These are phyloP conservation scores for Sebastes oblongus DNA, from an alignment of 2,797 vertebrate species.

Conservation along the genomic window DNA sequence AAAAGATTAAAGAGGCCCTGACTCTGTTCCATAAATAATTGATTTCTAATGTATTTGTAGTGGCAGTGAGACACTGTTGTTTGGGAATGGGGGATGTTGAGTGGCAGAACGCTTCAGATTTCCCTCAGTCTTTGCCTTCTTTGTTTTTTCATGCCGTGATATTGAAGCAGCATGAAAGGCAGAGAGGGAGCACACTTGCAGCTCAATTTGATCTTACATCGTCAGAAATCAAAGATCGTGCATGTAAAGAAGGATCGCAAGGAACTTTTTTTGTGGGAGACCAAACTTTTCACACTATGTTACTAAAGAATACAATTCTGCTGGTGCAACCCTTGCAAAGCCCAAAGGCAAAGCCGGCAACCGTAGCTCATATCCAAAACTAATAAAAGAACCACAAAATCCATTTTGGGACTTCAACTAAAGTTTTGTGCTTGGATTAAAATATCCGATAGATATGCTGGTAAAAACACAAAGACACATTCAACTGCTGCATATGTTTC, in stretches of 20 bases:
- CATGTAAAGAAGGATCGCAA: constrained; percentile 80
- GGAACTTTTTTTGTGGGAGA: constrained; percentile 75
- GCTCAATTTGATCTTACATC: constrained; percentile 86
- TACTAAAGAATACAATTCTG: constrained; percentile 74
- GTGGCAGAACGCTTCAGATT: constrained; percentile 82
- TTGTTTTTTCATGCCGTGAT: constrained; percentile 80
- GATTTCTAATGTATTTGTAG: constrained; percentile 87
- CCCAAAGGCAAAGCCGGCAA: constrained; percentile 71
- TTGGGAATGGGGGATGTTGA: constrained; percentile 82
- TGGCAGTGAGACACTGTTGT: constrained; percentile 82
- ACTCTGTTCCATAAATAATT: constrained; percentile 86
- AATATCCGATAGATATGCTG: constrained; percentile 59
- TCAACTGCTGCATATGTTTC: constrained; percentile 39
- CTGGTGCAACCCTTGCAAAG: constrained; percentile 78
- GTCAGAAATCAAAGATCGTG: constrained; percentile 84
- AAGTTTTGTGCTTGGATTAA: constrained; percentile 65
- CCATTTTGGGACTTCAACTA: constrained; percentile 68
- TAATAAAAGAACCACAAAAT: constrained; percentile 76
- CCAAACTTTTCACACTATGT: constrained; percentile 78
- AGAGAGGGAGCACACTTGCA: constrained; percentile 77
- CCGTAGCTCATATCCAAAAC: constrained; percentile 72
- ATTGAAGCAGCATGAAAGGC: constrained; percentile 82
- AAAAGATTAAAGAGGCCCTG: constrained; percentile 86
- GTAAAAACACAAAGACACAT: constrained; percentile 45
- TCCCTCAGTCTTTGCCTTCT: constrained; percentile 79